Percentiles rank a stretch among this genome's conserved stretches.
phyloP scores from a whole-genome alignment of 2,888 invertebrate species.

The Acleris emargana region DNA sequence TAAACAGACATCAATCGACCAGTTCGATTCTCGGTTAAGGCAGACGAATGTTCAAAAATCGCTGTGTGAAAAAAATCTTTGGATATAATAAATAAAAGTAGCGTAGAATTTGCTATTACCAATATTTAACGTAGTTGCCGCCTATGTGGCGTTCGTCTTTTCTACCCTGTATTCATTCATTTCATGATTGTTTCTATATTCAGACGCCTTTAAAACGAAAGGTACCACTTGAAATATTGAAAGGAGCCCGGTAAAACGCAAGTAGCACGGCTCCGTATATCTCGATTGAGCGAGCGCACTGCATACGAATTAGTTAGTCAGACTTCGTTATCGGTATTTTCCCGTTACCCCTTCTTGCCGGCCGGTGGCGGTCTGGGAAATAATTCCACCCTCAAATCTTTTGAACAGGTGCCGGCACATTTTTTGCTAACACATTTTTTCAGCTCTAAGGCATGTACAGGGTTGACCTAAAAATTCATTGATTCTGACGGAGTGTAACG shows the following conservation, averaged over 20 bases:
- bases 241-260: conserved; percentile 2
- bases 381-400: conserved; percentile 10
- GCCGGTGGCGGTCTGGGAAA: conserved; percentile 10
- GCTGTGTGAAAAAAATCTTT: too few relatives aligned
- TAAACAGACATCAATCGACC: too few relatives aligned
- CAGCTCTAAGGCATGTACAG: conserved; percentile 6
- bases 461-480: conserved; percentile 33
- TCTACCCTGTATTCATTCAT: too few relatives aligned
- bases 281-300: conserved; percentile 39
- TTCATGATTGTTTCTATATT: background rate
- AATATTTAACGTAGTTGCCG: too few relatives aligned
- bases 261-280: conserved; percentile 34
- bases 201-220: conserved; percentile 4
- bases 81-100: too few relatives aligned
- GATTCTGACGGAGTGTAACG: conserved; percentile 27
- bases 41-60: too few relatives aligned
- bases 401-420: background rate
- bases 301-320: conserved; percentile 42
- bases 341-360: conserved; percentile 9
- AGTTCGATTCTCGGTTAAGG: too few relatives aligned
- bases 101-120: too few relatives aligned
- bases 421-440: conserved; percentile 23
- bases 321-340: conserved; percentile 37
- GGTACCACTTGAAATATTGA: conserved; percentile 21
- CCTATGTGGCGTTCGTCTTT: too few relatives aligned